Base-by-base conservation (phyloP, 1,140 invertebrate species). In the Ostrea edulis region DNA sequence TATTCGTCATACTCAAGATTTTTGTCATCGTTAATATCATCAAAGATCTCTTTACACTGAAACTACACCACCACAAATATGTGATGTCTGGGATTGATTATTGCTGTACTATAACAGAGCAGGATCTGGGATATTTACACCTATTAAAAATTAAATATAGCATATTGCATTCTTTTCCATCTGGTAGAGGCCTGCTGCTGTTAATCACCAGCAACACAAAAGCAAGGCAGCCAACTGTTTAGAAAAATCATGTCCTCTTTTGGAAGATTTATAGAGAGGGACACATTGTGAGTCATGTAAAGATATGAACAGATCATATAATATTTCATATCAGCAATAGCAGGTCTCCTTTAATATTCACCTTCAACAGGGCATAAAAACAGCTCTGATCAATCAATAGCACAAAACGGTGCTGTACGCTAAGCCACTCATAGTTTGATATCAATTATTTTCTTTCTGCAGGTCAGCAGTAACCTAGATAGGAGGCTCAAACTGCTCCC, bases 361-460 rank as follows among this genome's bases (percentile, higher is more conserved):
- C 68, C 68, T 77, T 77, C 68, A 77, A 25, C 68, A 77, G 22
- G 25, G 29, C 68, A 77, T 35, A 77, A 77, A 77, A 77, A 77
- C 68, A 77, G 68, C 8, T 29, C 14, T 35, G 29, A 77, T 29
- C 68, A 77, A 77, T 77, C 68, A 77, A 77, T 77, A 77, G 5
- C n/a, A 68, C 65, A 22, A 22, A 9, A 35, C 68, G 35, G 68
- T 35, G 11, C 68, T 77, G 29, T 35, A 35, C 25, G 35, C 68
- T 14, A 14, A 77, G 29, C 29, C 12, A 77, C 68, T 77, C 12
- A 14, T n/a, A 62, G 58, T 62, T 62, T 62, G n/a, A 20, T 62
- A 20, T 62, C n/a, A 62, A 7, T 62, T 62, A 20, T 62, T n/a
- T 62, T 14, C 14, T 44, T 20, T 20, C 14, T 17, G 58, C 14